phyloP scores from a whole-genome alignment of 2,113 vertebrate species.

The Engraulis encrasicolus region DNA sequence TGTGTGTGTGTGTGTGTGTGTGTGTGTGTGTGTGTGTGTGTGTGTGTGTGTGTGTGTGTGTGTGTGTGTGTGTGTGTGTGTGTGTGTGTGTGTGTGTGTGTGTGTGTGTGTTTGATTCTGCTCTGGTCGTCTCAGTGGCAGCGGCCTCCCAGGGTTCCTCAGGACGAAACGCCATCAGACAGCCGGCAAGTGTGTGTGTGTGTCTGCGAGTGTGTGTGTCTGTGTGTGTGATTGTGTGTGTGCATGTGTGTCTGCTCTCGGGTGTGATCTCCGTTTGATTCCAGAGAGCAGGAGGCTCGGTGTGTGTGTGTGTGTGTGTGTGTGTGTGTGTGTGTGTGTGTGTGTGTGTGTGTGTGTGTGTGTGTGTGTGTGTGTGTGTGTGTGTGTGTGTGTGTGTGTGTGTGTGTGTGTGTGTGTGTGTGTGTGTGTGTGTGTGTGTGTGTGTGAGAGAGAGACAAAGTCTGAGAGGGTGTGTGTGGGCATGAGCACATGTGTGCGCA shows the following conservation, averaged over 20 bases:
- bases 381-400: neutral
- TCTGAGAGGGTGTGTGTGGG: no score
- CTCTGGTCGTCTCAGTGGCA: neutral
- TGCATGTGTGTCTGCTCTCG: neutral
- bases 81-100: neutral
- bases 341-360: constrained; percentile 5
- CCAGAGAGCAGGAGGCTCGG: neutral
- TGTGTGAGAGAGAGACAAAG: no score
- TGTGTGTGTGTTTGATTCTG: neutral
- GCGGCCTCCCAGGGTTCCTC: neutral
- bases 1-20: no score
- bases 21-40: no score
- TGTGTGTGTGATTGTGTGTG: no score
- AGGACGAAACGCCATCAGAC: neutral
- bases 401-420: neutral
- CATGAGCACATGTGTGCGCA: constrained; percentile 21
- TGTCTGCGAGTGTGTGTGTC: no score
- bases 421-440: neutral
- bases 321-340: neutral
- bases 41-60: no score
- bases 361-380: neutral
- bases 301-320: neutral
- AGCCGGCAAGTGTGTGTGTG: no score
- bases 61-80: no score
- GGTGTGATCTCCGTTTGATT: neutral